A percentile compares a stretch with the other conserved stretches of the same genome.
Evolutionary conservation across 2,888 invertebrate genomes (phyloP).

Genomic region (Caenorhabditis virilis): DNA sequence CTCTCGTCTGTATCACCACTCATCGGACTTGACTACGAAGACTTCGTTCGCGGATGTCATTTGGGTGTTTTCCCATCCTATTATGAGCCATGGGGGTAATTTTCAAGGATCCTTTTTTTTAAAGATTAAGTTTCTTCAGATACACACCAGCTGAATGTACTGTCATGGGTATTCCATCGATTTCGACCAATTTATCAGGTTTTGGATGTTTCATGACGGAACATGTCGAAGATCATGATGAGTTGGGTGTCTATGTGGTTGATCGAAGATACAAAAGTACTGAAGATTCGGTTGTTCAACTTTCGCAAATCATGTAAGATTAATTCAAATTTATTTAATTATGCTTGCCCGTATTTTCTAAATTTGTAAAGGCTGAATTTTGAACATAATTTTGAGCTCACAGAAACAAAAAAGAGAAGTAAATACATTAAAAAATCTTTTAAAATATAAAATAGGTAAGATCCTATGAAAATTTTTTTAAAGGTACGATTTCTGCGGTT

Average conservation of each 20-base stretch:
- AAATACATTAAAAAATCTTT: too few relatives aligned
- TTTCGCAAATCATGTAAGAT: slow-evolving; percentile 73
- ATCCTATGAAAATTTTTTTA: too few relatives aligned
- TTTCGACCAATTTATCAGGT: slow-evolving; percentile 96
- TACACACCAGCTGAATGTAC: slow-evolving; percentile 85
- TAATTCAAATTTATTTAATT: slow-evolving; percentile 7
- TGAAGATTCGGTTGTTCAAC: slow-evolving; percentile 88
- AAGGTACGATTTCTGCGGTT: slow-evolving; percentile 72
- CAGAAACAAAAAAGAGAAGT: too few relatives aligned
- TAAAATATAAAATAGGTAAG: too few relatives aligned
- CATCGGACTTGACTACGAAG: slow-evolving; percentile 96
- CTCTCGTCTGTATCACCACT: slow-evolving; percentile 94
- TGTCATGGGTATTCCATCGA: slow-evolving; percentile 99
- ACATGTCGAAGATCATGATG: slow-evolving; percentile 94
- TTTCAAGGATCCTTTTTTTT: neutral
- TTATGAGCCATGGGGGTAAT: slow-evolving; percentile 99
- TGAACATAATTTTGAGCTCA: too few relatives aligned
- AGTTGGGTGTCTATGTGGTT: slow-evolving; percentile 95
- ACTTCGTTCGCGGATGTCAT: slow-evolving; percentile 98
- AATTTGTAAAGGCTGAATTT: too few relatives aligned
- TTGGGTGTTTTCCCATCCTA: slow-evolving; percentile 96
- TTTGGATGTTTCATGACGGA: slow-evolving; percentile 73
- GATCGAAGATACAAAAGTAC: slow-evolving; percentile 87
- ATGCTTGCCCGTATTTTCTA: neutral
- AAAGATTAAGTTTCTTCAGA: slow-evolving; percentile 2